Base-by-base conservation (phyloP, 2,888 invertebrate genomes). In the Scaptomyza reducta region DNA sequence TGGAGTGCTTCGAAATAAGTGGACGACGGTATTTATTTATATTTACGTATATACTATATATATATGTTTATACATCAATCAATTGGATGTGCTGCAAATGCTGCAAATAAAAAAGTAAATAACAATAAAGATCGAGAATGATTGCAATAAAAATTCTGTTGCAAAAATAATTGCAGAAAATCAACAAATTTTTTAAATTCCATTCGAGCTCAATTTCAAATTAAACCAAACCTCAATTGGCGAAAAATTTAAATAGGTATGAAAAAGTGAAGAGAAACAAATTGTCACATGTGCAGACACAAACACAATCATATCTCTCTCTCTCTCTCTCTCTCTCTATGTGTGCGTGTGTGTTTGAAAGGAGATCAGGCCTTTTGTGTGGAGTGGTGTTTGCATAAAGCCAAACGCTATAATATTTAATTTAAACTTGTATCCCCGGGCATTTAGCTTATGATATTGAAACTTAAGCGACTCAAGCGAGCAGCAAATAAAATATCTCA, bases 401-500 rank as follows among this genome's bases (percentile, higher is more conserved):
- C 57, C 71, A 64, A 40, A 60, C 51, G 64, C 53, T 55, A 53
- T 60, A 79, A 85, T 72, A 81, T 85, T 76, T 76, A 74, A 79
- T 79, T 85, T 82, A 70, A 85, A 82, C 67, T 71, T 58, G 66
- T 59, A 59, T 63, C 76, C 69, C 25, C 33, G 11, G 64, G 81
- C 78, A 66, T 56, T 74, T 54, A 41, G 50, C 55, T 64, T 62
- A 46, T 71, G 62, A 73, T 54, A 66, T 73, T 54, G 53, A 50
- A 51, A 60, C 55, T 59, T 16, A 59, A 40, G 54, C 33, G 50
- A 50, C 14, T 44, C 57, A 60, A 67, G 50, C 56, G 50, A 57
- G 51, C 46, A 53, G 47, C 69, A 78, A 66, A 77, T 70, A 41
- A 56, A 64, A 62, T 60, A 60, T 27, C 51, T 50, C 10, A 25